A percentile compares a stretch with the other conserved stretches of the same genome.
Evolutionary conservation across 2,113 vertebrate genomes (phyloP).

Genomic region (Anguilla japonica): DNA sequence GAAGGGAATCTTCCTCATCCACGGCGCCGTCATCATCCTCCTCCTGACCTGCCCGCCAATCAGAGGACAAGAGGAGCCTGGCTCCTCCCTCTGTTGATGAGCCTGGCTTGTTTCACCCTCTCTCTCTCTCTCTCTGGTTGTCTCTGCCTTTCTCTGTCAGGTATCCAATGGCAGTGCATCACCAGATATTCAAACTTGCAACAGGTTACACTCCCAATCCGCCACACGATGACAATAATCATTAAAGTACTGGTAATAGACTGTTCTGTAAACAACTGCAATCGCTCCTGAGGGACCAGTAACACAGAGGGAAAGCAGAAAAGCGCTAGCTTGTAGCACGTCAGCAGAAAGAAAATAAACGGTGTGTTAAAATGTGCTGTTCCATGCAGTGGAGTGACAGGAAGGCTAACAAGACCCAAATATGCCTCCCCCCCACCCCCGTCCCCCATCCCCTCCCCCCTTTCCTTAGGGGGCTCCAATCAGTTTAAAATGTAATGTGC

Average conservation of each 20-base stretch:
- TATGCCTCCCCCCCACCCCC: not conserved
- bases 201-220: not conserved
- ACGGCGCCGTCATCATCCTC: too few relatives aligned
- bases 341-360: not conserved
- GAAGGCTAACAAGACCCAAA: not conserved
- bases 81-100: too few relatives aligned
- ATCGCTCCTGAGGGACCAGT: not conserved
- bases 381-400: not conserved
- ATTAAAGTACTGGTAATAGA: not conserved
- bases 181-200: not conserved
- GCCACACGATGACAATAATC: not conserved
- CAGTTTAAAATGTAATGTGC: constrained; percentile 40
- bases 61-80: too few relatives aligned
- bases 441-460: not conserved
- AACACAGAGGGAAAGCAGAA: not conserved
- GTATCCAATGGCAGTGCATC: not conserved
- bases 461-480: constrained; percentile 50
- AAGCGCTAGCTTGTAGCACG: not conserved
- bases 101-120: too few relatives aligned
- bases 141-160: too few relatives aligned
- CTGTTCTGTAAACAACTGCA: too few relatives aligned
- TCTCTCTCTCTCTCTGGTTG: too few relatives aligned
- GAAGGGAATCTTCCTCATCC: too few relatives aligned
- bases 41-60: too few relatives aligned
- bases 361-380: not conserved